These are phyloP conservation scores for Epinephelus lanceolatus DNA, from an alignment of 2,113 vertebrate genomes.

Conservation along the genomic window DNA sequence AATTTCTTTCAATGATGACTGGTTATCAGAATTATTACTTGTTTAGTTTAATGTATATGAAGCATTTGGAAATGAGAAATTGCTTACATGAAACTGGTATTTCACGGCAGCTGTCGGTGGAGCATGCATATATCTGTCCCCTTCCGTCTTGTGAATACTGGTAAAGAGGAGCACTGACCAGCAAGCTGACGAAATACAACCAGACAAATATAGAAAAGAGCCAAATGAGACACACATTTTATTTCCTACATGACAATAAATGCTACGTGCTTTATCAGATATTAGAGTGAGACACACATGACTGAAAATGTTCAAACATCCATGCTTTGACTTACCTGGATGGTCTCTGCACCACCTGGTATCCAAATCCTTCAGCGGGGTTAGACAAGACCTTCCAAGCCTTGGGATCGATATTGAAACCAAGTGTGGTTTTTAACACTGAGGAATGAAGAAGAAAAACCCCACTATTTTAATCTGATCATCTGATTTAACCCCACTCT, in stretches of 20 bases:
- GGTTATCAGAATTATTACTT: background rate
- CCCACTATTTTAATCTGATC: too few relatives aligned
- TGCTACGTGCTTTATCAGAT: too few relatives aligned
- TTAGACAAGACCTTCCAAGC: conserved; percentile 67
- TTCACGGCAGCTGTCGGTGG: conserved; percentile 3
- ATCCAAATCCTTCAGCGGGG: conserved; percentile 73
- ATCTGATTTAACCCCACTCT: background rate
- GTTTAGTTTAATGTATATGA: background rate
- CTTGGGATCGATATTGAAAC: conserved; percentile 79
- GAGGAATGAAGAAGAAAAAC: conserved; percentile 6
- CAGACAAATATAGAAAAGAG: background rate
- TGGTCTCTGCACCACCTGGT: conserved; percentile 78
- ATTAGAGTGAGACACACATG: background rate
- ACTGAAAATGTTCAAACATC: background rate
- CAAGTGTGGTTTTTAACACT: conserved; percentile 58
- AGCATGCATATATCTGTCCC: conserved; percentile 71
- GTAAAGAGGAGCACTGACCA: conserved; percentile 80
- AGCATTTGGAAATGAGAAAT: background rate
- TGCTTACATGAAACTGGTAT: background rate
- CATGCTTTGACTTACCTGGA: conserved; percentile 49
- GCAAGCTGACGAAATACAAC: conserved; percentile 68
- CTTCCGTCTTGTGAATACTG: conserved; percentile 30
- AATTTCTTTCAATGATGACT: too few relatives aligned
- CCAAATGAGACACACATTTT: background rate
- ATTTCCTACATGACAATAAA: background rate